Evolutionary conservation across 2,888 invertebrate genomes (phyloP).

Genomic region (Stegana nigrithorax): DNA sequence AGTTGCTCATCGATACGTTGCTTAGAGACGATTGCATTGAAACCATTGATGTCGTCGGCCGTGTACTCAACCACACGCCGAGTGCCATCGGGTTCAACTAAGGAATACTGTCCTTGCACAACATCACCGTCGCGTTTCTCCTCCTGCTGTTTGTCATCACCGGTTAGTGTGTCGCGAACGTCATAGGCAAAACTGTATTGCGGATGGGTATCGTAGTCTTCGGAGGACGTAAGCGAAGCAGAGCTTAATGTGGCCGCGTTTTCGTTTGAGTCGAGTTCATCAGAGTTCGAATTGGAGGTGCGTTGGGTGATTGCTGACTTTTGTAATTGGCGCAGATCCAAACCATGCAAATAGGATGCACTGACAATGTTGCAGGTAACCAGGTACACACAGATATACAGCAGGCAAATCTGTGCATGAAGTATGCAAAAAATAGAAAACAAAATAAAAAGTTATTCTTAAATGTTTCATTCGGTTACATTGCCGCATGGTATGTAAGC

Average conservation of each 20-base stretch:
- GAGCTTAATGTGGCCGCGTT: slow-evolving; percentile 41
- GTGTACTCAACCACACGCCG: slow-evolving; percentile 70
- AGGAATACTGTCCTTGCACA: slow-evolving; percentile 69
- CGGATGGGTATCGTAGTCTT: slow-evolving; percentile 70
- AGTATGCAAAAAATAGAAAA: no score
- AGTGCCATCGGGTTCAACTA: slow-evolving; percentile 71
- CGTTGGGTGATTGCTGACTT: slow-evolving; percentile 21
- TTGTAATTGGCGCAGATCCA: slow-evolving; percentile 55
- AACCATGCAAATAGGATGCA: slow-evolving; percentile 54
- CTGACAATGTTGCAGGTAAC: slow-evolving; percentile 48
- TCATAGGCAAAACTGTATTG: slow-evolving; percentile 70
- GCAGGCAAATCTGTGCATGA: slow-evolving; percentile 53
- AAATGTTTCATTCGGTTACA: no score
- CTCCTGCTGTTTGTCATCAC: slow-evolving; percentile 70
- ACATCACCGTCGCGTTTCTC: slow-evolving; percentile 72
- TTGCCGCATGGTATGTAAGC: no score
- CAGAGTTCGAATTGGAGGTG: slow-evolving; percentile 33
- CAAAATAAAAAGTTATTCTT: no score
- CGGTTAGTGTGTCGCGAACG: slow-evolving; percentile 70
- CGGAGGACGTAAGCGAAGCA: slow-evolving; percentile 50
- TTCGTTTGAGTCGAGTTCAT: slow-evolving; percentile 41
- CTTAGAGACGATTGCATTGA: slow-evolving; percentile 70
- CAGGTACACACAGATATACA: slow-evolving; percentile 51
- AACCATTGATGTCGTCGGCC: slow-evolving; percentile 70
- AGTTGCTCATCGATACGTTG: slow-evolving; percentile 57